Conservation (phyloP, 2,797 vertebrate species). For the Masticophis lateralis region DNA sequence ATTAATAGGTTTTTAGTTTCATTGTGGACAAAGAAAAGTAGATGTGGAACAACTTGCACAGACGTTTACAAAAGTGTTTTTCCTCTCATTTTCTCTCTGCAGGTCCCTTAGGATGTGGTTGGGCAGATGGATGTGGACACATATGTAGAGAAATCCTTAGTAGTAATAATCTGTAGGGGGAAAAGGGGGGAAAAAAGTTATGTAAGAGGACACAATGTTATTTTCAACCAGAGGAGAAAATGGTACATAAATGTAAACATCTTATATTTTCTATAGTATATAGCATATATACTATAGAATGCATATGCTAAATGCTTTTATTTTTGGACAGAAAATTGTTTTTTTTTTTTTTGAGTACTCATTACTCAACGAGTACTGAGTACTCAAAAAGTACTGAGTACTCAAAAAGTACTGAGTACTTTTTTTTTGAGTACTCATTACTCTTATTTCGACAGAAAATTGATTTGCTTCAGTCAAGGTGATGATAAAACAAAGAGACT, state of each 20-base stretch:
- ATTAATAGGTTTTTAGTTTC: constrained; percentile 69
- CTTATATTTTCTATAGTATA: background rate
- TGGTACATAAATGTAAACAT: constrained; percentile 27
- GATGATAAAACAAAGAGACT: background rate
- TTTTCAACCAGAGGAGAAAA: constrained; percentile 26
- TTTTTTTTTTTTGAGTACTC: background rate
- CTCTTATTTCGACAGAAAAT: background rate
- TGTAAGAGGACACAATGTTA: constrained; percentile 32
- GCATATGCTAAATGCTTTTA: background rate
- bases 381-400: no score
- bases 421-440: background rate
- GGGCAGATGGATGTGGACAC: constrained; percentile 69
- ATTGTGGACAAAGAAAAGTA: constrained; percentile 45
- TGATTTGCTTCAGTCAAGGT: background rate
- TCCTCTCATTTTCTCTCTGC: constrained; percentile 34
- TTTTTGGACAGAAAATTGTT: background rate
- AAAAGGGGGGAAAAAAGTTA: constrained; percentile 34
- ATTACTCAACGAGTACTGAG: background rate
- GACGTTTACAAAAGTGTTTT: constrained; percentile 53
- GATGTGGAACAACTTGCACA: constrained; percentile 62
- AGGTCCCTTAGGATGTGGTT: constrained; percentile 71
- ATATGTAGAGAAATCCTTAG: constrained; percentile 48
- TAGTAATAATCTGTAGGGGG: constrained; percentile 1
- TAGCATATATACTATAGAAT: background rate
- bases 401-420: no score